Conservation (phyloP, 2,113 vertebrate genomes). For the Boulengeromyrus knoepffleri region DNA sequence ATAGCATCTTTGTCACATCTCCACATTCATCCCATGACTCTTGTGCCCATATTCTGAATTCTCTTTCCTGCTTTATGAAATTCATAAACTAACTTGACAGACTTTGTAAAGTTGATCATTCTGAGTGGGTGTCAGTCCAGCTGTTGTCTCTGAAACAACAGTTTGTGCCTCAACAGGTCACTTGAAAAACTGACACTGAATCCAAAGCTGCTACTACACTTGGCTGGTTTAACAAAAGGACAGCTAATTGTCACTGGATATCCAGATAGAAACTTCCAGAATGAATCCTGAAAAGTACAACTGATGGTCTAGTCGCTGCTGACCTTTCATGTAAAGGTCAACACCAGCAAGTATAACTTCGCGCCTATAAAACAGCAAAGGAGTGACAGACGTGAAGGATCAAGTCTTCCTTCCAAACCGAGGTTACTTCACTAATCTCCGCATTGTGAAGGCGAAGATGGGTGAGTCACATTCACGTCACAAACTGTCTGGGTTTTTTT, state of each 20-base stretch:
- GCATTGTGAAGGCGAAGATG: conserved; percentile 43
- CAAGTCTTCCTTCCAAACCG: conserved; percentile 54
- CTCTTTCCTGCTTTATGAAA: neutral
- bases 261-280: neutral
- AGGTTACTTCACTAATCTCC: conserved; percentile 40
- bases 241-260: neutral
- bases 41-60: neutral
- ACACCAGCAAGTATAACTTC: neutral
- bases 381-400: conserved; percentile 57
- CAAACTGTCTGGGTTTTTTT: conserved; percentile 49
- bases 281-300: neutral
- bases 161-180: neutral
- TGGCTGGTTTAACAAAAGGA: neutral
- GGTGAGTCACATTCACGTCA: conserved; percentile 67
- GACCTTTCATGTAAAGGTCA: neutral
- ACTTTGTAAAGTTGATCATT: neutral
- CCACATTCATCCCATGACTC: neutral
- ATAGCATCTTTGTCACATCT: neutral
- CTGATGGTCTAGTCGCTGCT: neutral
- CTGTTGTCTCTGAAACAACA: neutral
- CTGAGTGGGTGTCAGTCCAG: neutral
- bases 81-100: neutral
- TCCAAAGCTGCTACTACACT: neutral
- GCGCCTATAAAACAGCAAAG: conserved; percentile 45
- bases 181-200: neutral